phyloP scores from a whole-genome alignment of 2,113 vertebrate genomes.

The Canis aureus region DNA sequence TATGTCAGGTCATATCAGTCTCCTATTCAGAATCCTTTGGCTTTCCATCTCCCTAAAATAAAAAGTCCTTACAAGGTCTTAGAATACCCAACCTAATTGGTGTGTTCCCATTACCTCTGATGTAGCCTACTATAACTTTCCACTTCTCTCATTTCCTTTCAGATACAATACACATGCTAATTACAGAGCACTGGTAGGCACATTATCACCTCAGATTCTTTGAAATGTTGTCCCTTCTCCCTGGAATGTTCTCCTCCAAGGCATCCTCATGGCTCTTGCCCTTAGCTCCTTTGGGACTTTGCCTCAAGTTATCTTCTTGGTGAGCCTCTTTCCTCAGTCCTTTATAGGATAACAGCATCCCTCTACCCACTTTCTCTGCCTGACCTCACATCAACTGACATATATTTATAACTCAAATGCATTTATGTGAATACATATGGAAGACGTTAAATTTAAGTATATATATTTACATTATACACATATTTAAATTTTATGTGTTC shows the following conservation, averaged over 20 bases:
- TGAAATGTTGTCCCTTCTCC: not conserved
- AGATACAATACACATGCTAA: not conserved
- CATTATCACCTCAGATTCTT: not conserved
- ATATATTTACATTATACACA: not conserved
- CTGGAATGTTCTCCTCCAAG: not conserved
- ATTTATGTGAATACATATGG: not conserved
- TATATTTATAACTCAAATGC: not conserved
- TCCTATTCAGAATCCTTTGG: not conserved
- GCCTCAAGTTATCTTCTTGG: not conserved
- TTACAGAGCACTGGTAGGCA: not conserved
- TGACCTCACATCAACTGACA: not conserved
- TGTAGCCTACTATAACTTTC: not conserved
- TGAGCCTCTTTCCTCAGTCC: not conserved
- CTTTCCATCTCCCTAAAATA: not conserved
- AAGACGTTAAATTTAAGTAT: not conserved
- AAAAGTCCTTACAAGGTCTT: not conserved
- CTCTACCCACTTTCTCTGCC: not conserved
- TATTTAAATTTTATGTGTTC: not conserved
- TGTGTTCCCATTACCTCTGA: not conserved
- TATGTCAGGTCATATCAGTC: not conserved
- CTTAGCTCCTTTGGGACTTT: not conserved
- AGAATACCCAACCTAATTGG: rapidly evolving
- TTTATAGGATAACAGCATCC: not conserved
- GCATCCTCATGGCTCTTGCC: not conserved
- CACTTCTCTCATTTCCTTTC: not conserved